phyloP scores from a whole-genome alignment of 1,140 invertebrate genomes.

The Oedothorax gibbosus region DNA sequence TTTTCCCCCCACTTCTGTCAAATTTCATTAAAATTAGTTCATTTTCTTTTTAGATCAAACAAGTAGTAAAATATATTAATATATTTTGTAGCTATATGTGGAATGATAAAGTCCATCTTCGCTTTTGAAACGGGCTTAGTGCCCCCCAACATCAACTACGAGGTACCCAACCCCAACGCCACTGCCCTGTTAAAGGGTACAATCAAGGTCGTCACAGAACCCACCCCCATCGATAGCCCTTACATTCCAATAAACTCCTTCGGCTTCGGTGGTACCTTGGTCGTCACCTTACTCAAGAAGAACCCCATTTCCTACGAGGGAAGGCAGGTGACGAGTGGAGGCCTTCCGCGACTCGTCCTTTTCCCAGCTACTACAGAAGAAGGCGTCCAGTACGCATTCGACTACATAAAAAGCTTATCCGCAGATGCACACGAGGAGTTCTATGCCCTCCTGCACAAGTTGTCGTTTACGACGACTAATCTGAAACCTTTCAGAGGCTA shows the following conservation, averaged over 20 bases:
- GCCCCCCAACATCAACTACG: constrained; percentile 73
- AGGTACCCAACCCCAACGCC: constrained; percentile 72
- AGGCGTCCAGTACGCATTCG: constrained; percentile 68
- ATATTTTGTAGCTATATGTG: constrained; percentile 70
- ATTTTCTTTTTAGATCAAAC: background rate
- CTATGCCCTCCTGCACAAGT: constrained; percentile 46
- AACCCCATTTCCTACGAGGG: constrained; percentile 46
- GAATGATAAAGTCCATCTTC: constrained; percentile 70
- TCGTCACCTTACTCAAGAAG: constrained; percentile 86
- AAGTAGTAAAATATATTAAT: background rate
- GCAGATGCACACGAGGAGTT: constrained; percentile 41
- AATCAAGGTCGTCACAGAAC: constrained; percentile 74
- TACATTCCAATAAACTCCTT: constrained; percentile 93
- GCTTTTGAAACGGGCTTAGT: constrained; percentile 71
- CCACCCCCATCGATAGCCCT: constrained; percentile 81
- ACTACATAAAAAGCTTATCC: constrained; percentile 66
- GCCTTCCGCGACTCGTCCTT: constrained; percentile 66
- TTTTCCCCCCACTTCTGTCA: too few relatives aligned
- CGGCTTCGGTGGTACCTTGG: constrained; percentile 97
- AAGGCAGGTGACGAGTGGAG: too few relatives aligned
- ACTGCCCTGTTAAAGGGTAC: constrained; percentile 77
- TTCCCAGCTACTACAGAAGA: constrained; percentile 71
- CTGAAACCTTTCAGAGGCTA: constrained; percentile 35
- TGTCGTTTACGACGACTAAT: constrained; percentile 7
- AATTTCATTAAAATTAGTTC: too few relatives aligned